Base-by-base conservation (phyloP, 2,797 vertebrate genomes). In the Pipistrellus pipistrellus region DNA sequence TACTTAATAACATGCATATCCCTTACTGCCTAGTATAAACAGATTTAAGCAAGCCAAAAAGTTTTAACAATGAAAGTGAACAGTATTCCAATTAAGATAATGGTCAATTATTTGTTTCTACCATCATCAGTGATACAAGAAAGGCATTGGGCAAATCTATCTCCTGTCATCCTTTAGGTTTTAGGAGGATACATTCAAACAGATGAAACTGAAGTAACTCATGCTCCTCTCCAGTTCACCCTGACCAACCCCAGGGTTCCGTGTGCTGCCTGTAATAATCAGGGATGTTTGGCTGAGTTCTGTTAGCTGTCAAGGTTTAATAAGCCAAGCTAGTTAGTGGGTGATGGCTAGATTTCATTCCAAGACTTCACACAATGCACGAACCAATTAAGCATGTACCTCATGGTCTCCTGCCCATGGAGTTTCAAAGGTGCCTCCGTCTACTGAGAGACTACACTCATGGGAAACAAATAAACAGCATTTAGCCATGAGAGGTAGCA, bases 271-370 rank as follows among this genome's bases (percentile, higher is more conserved):
- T 77, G 69, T 88, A 97, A 97, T 90, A 97, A 97, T 97, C 97
- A 96, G 96, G 98, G 98, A 98, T 85, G 53, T 98, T 98, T 98
- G 96, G 98, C 96, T 99, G 98, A 98, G 97, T 97, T 97, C 95
- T 97, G 80, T 81, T 97, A 84, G 90, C 97, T 96, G 96, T 97
- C 97, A 93, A 96, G 97, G 98, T 99, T 99, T 98, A 98, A 98
- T 57, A 97, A 98, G 98, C 98, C 98, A 97, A 98, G 98, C 98
- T 96, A 98, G 98, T 98, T 98, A 99, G 99, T 98, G 98, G 99
- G 97, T 98, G 98, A 98, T 85, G 97, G 97, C 97, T 98, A 66
- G 91, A 98, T 97, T 97, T 96, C 98, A 98, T 98, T 99, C 98
- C 98, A 98, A 97, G 97, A 97, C 98, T 98, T 98, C 97, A 95